These are phyloP conservation scores for Palythoa grandiflora DNA, from an alignment of 92 coral and sea anemone genomes.

Conservation along the genomic window DNA sequence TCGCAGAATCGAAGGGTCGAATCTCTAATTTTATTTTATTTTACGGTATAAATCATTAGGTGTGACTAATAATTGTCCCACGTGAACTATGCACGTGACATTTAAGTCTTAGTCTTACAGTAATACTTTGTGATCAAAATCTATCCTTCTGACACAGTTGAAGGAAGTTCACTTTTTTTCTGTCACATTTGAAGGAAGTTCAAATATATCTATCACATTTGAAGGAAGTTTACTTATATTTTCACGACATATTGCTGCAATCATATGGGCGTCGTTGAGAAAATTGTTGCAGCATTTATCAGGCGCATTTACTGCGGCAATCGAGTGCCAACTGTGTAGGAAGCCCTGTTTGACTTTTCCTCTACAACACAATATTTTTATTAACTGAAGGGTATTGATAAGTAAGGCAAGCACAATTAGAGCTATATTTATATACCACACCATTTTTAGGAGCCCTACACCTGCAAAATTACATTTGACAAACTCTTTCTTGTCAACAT, in stretches of 20 bases:
- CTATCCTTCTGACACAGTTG: too few relatives aligned
- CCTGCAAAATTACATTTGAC: constrained; percentile 74
- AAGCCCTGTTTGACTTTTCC: constrained; percentile 59
- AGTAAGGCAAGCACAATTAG: constrained; percentile 62
- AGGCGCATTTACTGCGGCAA: background rate
- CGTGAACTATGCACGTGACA: too few relatives aligned
- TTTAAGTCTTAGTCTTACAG: too few relatives aligned
- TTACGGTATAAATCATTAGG: too few relatives aligned
- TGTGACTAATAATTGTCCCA: too few relatives aligned
- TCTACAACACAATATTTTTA: constrained; percentile 68
- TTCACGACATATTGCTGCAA: constrained; percentile 71
- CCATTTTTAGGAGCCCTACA: constrained; percentile 55
- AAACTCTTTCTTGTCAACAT: constrained; percentile 69
- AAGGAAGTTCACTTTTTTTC: too few relatives aligned
- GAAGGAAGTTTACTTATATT: constrained; percentile 68
- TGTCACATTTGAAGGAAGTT: too few relatives aligned
- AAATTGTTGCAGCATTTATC: background rate
- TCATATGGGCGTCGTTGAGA: constrained; percentile 66
- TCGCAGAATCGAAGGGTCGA: too few relatives aligned
- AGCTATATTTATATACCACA: constrained; percentile 67
- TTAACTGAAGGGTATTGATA: constrained; percentile 64
- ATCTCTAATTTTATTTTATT: too few relatives aligned
- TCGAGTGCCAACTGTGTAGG: constrained; percentile 34
- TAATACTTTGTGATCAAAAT: too few relatives aligned
- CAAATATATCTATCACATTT: background rate